Percentiles rank a stretch among this genome's conserved stretches.
These are phyloP conservation scores for Neosilurus mollespiculum DNA, from an alignment of 2,797 vertebrate genomes.

Conservation along the genomic window DNA sequence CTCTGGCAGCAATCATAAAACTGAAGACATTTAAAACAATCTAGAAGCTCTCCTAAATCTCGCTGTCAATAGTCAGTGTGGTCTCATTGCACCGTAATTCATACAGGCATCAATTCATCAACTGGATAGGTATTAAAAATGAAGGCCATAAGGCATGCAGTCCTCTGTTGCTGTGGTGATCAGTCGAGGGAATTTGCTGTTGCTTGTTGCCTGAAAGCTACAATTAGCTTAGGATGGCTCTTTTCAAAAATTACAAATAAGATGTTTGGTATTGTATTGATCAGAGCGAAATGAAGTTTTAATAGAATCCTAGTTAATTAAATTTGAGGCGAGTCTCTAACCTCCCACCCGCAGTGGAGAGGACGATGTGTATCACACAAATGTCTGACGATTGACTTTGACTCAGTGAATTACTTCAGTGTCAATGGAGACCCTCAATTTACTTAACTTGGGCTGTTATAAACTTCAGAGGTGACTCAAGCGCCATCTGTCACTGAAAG, in stretches of 20 bases:
- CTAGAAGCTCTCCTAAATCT: constrained; percentile 67
- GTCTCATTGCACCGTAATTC: constrained; percentile 70
- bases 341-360: constrained; percentile 8
- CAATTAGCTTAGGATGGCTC: constrained; percentile 72
- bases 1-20: constrained; percentile 73
- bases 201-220: constrained; percentile 71
- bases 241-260: constrained; percentile 74
- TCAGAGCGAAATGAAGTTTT: constrained; percentile 71
- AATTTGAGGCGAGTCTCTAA: constrained; percentile 50
- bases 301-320: constrained; percentile 70
- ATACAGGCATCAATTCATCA: constrained; percentile 70
- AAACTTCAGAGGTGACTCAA: constrained; percentile 20
- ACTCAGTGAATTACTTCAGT: constrained; percentile 38
- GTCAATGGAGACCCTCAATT: constrained; percentile 34
- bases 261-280: constrained; percentile 72
- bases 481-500: background rate
- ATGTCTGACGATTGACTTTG: constrained; percentile 40
- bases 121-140: constrained; percentile 78
- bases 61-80: constrained; percentile 73
- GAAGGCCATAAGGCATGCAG: constrained; percentile 67
- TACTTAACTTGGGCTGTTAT: constrained; percentile 27
- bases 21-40: constrained; percentile 75
- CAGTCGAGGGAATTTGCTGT: constrained; percentile 70
- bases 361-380: constrained; percentile 37
- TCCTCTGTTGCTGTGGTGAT: constrained; percentile 68